phyloP scores from a whole-genome alignment of 2,888 invertebrate species.

The Parelbella ahira region DNA sequence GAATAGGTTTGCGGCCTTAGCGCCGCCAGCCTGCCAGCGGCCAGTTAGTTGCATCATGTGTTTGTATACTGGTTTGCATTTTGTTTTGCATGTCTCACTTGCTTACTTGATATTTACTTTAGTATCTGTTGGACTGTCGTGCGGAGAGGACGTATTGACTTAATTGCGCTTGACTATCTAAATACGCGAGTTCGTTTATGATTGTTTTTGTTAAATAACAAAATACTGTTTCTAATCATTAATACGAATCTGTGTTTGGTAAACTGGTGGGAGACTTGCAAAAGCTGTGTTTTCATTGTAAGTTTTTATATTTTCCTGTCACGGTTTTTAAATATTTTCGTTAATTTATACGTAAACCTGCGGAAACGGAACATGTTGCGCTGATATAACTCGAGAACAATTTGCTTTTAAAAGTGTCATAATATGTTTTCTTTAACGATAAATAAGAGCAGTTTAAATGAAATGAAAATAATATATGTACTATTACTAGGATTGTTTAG shows the following conservation, averaged over 20 bases:
- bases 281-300: conserved; percentile 3
- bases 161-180: neutral
- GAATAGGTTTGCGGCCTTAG: no score
- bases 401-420: conserved; percentile 1
- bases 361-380: no score
- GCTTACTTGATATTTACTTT: conserved; percentile 6
- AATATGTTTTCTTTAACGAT: neutral
- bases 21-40: no score
- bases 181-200: conserved; percentile 4
- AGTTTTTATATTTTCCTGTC: neutral
- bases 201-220: conserved; percentile 1
- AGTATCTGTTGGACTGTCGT: conserved; percentile 18
- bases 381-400: no score
- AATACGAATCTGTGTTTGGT: neutral
- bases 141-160: conserved; percentile 7
- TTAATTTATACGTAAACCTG: no score
- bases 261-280: conserved; percentile 1
- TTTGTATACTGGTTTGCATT: neutral
- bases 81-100: neutral
- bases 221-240: neutral
- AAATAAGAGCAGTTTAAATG: neutral
- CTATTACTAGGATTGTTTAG: no score
- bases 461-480: no score
- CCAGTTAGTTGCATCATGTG: no score
- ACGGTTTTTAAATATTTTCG: no score